Base-by-base conservation (phyloP, 1,140 invertebrate genomes). In the Periplaneta americana region DNA sequence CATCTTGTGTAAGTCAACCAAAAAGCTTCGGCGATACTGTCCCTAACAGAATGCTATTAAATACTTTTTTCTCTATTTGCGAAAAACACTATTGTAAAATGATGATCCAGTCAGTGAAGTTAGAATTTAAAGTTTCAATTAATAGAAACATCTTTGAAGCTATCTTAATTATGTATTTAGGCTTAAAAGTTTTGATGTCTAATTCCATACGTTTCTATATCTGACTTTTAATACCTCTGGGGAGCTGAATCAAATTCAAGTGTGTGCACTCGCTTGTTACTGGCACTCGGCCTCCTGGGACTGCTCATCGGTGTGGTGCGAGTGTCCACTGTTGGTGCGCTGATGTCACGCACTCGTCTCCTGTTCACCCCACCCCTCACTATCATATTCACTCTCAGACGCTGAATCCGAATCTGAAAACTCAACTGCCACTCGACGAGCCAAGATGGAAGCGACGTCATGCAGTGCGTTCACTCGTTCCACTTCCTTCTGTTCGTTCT, bases 391-490 rank as follows among this genome's bases (percentile, higher is more conserved):
- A 80, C 91, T 92, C 79, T 94, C 93, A 15, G 93, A 92, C 9
- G 93, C 96, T n/a, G 95, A 96, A 85, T 96, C 96, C 33, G 95
- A 95, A 88, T 98, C 97, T 83, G 96, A 97, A 84, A 98, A 95
- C 89, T 99, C 97, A 81, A 99, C 96, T 33, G 97, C 97, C 39
- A 98, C 96, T 35, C 98, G 92, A 37, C 98, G 91, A 32, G 97
- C 97, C 84, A 99, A 91, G 84, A 99, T 98, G 15, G 96, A 97
- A 18, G 98, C 98, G 6, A 99, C 98, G 89, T 99, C 98, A 88
- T 97, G 94, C 36, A 96, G 90, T 3, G 93, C 94, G 82, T 95
- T 94, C 57, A 86, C 86, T 48, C 93, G 89, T 84, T 94, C 94
- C 57, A 94, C 93, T 86, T 96, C 93, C 86, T 95, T 95, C 84